phyloP scores from a whole-genome alignment of 2,888 invertebrate genomes.

The Polymixis lichenea region DNA sequence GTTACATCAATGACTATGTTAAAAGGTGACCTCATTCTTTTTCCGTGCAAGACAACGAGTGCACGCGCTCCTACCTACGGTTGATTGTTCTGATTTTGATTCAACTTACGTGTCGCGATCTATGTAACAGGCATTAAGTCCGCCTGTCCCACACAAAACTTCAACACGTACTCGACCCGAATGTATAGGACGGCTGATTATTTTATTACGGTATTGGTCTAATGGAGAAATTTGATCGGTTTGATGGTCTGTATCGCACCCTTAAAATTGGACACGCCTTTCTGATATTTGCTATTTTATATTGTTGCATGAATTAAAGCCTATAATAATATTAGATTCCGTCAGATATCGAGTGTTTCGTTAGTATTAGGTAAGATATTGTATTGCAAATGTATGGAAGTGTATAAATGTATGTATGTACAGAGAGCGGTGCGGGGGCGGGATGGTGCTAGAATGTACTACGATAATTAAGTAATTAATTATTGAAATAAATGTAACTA shows the following conservation, averaged over 20 bases:
- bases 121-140: no score
- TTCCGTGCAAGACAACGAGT: no score
- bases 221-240: no score
- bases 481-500: conserved; percentile 63
- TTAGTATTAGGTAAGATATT: not conserved
- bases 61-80: no score
- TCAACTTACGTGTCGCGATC: no score
- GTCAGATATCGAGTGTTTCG: conserved; percentile 14
- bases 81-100: no score
- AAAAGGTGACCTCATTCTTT: no score
- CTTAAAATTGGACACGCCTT: not conserved
- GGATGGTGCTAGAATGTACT: conserved; percentile 69
- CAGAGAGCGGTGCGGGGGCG: conserved; percentile 36
- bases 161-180: not conserved
- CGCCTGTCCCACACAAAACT: not conserved
- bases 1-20: no score
- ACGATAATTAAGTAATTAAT: conserved; percentile 56
- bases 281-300: not conserved
- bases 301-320: conserved; percentile 28
- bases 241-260: not conserved
- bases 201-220: not conserved
- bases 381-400: conserved; percentile 31
- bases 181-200: not conserved
- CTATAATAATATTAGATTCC: conserved; percentile 30
- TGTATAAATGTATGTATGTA: conserved; percentile 57